phyloP scores from a whole-genome alignment of 2,888 invertebrate species.

The Sialis lutaria region DNA sequence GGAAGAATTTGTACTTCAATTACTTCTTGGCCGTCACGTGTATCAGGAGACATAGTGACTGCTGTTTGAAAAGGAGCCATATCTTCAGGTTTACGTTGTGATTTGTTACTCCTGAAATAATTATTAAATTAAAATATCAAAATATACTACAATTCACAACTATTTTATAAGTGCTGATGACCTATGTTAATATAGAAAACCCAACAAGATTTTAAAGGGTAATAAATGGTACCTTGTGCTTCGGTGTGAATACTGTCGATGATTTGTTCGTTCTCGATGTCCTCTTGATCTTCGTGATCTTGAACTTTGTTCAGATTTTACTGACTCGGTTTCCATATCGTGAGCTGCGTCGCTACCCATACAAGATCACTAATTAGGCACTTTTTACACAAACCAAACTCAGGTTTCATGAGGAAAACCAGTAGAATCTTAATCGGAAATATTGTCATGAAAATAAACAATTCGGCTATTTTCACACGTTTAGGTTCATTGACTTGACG shows the following conservation, averaged over 20 bases:
- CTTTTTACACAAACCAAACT: no score
- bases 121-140: conserved; percentile 2
- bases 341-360: conserved; percentile 31
- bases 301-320: conserved; percentile 81
- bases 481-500: no score
- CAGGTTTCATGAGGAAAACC: no score
- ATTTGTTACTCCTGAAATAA: conserved; percentile 41
- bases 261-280: conserved; percentile 34
- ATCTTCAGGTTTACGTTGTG: conserved; percentile 38
- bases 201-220: not conserved
- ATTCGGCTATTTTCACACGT: no score
- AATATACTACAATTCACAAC: not conserved
- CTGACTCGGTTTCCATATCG: conserved; percentile 85
- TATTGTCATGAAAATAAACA: no score
- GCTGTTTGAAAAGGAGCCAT: conserved; percentile 82
- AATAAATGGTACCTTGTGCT: conserved; percentile 37
- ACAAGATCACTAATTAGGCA: conserved; percentile 5
- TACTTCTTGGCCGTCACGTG: conserved; percentile 71
- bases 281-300: conserved; percentile 53
- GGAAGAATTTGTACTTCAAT: conserved; percentile 93
- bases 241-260: conserved; percentile 46
- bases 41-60: conserved; percentile 64
- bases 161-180: no score
- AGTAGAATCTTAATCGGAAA: no score
- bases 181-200: not conserved